A percentile compares a stretch with the other conserved stretches of the same genome.
Evolutionary conservation across 1,140 invertebrate species (phyloP).

Genomic region (Radopholus similis): DNA sequence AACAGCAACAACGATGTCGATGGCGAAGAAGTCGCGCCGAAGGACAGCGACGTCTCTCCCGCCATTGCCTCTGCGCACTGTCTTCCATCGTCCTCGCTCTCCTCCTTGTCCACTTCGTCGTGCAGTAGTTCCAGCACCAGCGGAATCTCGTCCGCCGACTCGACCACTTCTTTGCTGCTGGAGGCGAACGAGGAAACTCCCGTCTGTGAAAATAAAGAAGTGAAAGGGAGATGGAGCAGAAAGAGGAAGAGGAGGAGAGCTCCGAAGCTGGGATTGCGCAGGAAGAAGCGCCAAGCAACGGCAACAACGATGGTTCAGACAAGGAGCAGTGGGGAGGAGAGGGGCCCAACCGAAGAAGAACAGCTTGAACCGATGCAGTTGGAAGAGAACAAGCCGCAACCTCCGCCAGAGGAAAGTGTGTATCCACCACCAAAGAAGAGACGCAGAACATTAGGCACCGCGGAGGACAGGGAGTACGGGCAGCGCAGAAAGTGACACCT

Average conservation of each 20-base stretch:
- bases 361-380: not conserved
- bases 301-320: too few relatives aligned
- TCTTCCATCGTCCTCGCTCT: not conserved
- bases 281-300: too few relatives aligned
- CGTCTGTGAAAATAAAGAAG: too few relatives aligned
- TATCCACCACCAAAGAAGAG: not conserved
- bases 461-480: not conserved
- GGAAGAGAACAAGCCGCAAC: not conserved
- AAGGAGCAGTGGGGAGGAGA: too few relatives aligned
- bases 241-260: too few relatives aligned
- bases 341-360: too few relatives aligned
- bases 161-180: too few relatives aligned
- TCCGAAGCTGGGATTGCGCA: too few relatives aligned
- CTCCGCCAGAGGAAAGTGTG: not conserved
- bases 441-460: not conserved
- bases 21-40: not conserved
- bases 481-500: not conserved
- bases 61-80: not conserved
- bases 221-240: too few relatives aligned
- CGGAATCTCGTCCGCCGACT: not conserved
- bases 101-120: not conserved
- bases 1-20: not conserved
- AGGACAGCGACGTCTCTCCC: too few relatives aligned
- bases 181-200: too few relatives aligned
- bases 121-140: not conserved